These are phyloP conservation scores for Blomia tropicalis DNA, from an alignment of 2,888 invertebrate species.

Conservation along the genomic window DNA sequence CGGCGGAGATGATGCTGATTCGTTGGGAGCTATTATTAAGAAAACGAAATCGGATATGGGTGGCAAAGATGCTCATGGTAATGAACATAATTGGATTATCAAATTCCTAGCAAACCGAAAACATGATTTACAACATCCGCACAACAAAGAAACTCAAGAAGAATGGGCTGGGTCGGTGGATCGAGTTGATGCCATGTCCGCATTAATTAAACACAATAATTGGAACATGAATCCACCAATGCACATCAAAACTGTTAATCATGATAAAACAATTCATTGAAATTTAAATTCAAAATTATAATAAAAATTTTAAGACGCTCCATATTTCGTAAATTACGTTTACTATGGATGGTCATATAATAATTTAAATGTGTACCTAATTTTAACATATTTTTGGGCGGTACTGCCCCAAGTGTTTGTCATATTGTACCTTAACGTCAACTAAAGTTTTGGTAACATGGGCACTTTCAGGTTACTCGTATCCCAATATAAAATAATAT, in stretches of 20 bases:
- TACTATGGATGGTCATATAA: too few relatives aligned
- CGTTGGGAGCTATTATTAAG: constrained; percentile 15
- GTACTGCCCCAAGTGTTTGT: too few relatives aligned
- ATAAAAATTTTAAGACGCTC: too few relatives aligned
- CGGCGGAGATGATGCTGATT: constrained; percentile 18
- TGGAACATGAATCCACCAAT: constrained; percentile 17
- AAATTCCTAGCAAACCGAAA: constrained; percentile 8
- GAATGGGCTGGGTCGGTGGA: constrained; percentile 14
- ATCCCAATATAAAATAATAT: too few relatives aligned
- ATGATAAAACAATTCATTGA: constrained; percentile 8
- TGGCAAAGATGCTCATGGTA: neutral
- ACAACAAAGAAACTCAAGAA: neutral
- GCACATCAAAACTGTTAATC: constrained; percentile 9
- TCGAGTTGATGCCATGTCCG: neutral
- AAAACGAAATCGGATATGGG: neutral
- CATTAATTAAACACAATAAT: neutral
- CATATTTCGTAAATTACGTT: too few relatives aligned
- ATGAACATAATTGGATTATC: constrained; percentile 19
- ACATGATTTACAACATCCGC: constrained; percentile 9
- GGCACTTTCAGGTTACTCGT: too few relatives aligned
- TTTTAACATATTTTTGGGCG: too few relatives aligned
- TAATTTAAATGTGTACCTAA: too few relatives aligned
- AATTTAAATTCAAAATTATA: too few relatives aligned
- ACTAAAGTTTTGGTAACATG: too few relatives aligned
- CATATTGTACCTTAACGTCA: too few relatives aligned